These are phyloP conservation scores for Drosophila heteroneura DNA, from an alignment of 2,888 invertebrate species.

Conservation along the genomic window DNA sequence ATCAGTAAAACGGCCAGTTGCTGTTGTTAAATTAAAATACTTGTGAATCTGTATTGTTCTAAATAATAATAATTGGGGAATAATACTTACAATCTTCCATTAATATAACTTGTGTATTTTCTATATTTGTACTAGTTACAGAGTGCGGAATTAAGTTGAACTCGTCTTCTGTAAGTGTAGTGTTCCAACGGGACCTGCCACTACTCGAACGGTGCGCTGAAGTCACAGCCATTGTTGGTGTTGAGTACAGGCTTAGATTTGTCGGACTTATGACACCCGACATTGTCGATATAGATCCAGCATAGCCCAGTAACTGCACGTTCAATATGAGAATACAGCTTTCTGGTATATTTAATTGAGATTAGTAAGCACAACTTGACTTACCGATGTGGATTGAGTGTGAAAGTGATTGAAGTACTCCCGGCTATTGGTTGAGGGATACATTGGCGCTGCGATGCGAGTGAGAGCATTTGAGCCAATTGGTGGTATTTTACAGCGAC, in stretches of 20 bases:
- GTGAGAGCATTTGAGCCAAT: slow-evolving; percentile 53
- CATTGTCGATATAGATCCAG: slow-evolving; percentile 92
- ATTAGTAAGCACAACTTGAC: slow-evolving; percentile 15
- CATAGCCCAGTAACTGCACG: slow-evolving; percentile 95
- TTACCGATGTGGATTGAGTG: slow-evolving; percentile 90
- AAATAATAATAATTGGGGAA: neutral
- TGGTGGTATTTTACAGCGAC: slow-evolving; percentile 60
- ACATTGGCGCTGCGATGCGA: slow-evolving; percentile 86
- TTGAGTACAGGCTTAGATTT: slow-evolving; percentile 93
- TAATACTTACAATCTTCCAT: slow-evolving; percentile 90
- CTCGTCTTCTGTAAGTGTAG: slow-evolving; percentile 96
- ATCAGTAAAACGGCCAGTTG: slow-evolving; percentile 83
- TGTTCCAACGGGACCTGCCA: slow-evolving; percentile 92
- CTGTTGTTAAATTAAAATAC: slow-evolving; percentile 37
- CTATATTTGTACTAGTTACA: slow-evolving; percentile 87
- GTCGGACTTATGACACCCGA: slow-evolving; percentile 95
- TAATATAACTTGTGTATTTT: slow-evolving; percentile 90
- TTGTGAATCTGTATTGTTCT: neutral
- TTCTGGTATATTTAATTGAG: too few relatives aligned
- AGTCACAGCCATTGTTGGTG: slow-evolving; percentile 87
- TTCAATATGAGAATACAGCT: neutral
- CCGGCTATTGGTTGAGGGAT: slow-evolving; percentile 86
- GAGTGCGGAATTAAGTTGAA: slow-evolving; percentile 96
- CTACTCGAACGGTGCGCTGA: slow-evolving; percentile 89
- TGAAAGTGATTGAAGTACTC: slow-evolving; percentile 96